Conservation (phyloP, 2,888 invertebrate genomes). For the Macropis europaea region DNA sequence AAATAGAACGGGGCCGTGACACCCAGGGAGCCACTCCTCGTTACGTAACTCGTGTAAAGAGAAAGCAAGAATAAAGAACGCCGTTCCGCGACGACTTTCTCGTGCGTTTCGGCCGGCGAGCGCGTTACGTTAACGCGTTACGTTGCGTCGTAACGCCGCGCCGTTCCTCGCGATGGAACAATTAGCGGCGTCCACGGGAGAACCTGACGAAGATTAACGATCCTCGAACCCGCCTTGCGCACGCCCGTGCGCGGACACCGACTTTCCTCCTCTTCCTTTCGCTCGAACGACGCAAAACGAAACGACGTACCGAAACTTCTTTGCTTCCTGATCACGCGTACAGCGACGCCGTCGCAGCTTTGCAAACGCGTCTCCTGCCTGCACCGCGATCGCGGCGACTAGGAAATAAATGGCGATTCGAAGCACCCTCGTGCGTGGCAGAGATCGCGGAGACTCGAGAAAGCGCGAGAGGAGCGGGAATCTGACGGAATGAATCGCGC, state of each 20-base stretch:
- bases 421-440: no score
- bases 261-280: neutral
- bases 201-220: neutral
- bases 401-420: no score
- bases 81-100: constrained; percentile 68
- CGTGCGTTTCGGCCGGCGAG: constrained; percentile 59
- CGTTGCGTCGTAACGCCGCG: constrained; percentile 45
- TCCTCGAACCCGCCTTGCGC: neutral
- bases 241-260: constrained; percentile 5
- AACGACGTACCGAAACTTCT: no score
- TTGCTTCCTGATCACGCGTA: no score
- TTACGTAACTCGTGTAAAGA: constrained; percentile 74
- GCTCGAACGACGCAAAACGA: no score
- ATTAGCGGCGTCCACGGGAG: neutral
- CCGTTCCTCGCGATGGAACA: constrained; percentile 27
- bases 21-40: constrained; percentile 65
- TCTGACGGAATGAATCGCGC: constrained; percentile 1
- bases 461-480: neutral
- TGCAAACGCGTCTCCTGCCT: no score
- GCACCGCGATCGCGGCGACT: no score
- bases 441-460: no score
- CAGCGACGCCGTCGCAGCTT: no score
- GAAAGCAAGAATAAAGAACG: constrained; percentile 76
- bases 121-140: constrained; percentile 62
- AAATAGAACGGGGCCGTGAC: constrained; percentile 51